Percentiles rank a stretch among this genome's conserved stretches.
Conservation (phyloP, 2,797 vertebrate species). For the Euphonia xanthogaster region DNA sequence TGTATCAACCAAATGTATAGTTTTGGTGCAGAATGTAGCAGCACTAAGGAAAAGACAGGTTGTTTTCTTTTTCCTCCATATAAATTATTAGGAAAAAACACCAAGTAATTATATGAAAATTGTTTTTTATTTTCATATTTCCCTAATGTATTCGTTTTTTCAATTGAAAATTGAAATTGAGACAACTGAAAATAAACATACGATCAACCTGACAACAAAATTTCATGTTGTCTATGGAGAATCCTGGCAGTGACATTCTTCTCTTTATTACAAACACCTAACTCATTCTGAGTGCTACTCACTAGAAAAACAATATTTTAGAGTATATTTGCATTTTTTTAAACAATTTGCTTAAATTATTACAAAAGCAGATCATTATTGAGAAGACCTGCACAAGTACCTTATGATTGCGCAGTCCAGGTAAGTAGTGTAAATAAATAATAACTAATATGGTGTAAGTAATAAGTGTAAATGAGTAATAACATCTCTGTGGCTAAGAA, state of each 20-base stretch:
- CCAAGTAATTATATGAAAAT: neutral
- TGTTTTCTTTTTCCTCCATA: rapidly evolving
- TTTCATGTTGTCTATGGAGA: neutral
- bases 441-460: neutral
- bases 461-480: slow-evolving; percentile 12
- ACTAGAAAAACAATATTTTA: neutral
- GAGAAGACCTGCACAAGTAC: neutral
- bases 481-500: neutral
- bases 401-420: neutral
- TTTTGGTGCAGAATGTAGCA: neutral
- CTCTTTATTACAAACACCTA: neutral
- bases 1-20: neutral
- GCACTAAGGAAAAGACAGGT: neutral
- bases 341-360: neutral
- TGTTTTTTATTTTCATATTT: neutral
- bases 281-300: neutral
- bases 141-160: neutral
- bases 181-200: slow-evolving; percentile 3
- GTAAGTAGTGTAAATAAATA: slow-evolving; percentile 7
- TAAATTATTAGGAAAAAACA: neutral
- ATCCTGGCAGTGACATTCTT: neutral
- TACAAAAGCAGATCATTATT: neutral
- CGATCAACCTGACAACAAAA: neutral
- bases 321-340: neutral
- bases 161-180: neutral